A percentile compares a stretch with the other conserved stretches of the same genome.
These are phyloP conservation scores for Florisuga fusca DNA, from an alignment of 2,797 vertebrate species.

Conservation along the genomic window DNA sequence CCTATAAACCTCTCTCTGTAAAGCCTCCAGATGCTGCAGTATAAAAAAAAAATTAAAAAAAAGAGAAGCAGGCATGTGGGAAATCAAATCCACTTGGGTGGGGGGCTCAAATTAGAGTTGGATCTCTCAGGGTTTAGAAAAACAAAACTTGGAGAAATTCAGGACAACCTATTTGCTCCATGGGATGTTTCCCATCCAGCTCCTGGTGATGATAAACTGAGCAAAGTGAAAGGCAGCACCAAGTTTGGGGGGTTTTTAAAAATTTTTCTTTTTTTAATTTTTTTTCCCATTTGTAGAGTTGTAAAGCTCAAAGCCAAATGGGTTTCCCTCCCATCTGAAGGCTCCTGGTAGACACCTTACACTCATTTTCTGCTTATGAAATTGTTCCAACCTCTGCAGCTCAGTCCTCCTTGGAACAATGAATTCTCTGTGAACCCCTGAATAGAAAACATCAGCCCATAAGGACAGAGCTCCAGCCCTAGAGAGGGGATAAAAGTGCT, in stretches of 20 bases:
- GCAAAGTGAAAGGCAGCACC: rapidly evolving
- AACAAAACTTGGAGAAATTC: not conserved
- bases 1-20: not conserved
- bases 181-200: rapidly evolving
- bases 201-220: not conserved
- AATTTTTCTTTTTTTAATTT: no score
- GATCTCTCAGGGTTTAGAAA: not conserved
- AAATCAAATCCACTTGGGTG: not conserved
- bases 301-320: no score
- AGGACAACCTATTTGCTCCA: not conserved
- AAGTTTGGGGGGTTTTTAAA: no score
- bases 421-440: constrained; percentile 62
- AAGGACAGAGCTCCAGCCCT: constrained; percentile 28
- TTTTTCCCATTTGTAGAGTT: not conserved
- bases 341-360: constrained; percentile 4
- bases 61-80: not conserved
- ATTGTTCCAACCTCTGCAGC: constrained; percentile 42
- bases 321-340: not conserved
- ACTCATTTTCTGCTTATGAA: constrained; percentile 40
- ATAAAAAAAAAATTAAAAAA: not conserved
- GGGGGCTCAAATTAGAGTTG: rapidly evolving
- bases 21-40: not conserved
- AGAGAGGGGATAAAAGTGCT: constrained; percentile 59
- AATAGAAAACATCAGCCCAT: constrained; percentile 70
- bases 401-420: constrained; percentile 37